Conservation (phyloP, 2,888 invertebrate species). For the Endomychus coccineus region DNA sequence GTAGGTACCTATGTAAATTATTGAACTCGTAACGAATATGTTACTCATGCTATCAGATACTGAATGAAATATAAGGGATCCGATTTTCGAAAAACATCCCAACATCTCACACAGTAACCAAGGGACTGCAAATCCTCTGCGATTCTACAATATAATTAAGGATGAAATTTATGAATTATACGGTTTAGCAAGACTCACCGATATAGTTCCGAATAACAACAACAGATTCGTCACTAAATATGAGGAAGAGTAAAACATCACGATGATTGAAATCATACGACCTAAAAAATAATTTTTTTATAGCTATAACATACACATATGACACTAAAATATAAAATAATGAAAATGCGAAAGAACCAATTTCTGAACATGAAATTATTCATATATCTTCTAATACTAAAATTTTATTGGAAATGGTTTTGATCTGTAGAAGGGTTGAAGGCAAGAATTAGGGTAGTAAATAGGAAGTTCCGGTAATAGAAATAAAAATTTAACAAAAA, state of each 20-base stretch:
- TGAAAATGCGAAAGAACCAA: too few relatives aligned
- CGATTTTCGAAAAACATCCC: background rate
- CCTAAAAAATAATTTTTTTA: too few relatives aligned
- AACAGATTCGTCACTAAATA: background rate
- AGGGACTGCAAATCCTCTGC: background rate
- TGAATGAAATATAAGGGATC: background rate
- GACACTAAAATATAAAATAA: too few relatives aligned
- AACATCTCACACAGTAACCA: background rate
- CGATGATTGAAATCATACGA: background rate
- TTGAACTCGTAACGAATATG: background rate
- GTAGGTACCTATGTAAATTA: background rate
- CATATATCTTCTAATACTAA: too few relatives aligned
- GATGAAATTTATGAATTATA: background rate
- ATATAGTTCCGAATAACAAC: background rate
- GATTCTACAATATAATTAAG: background rate
- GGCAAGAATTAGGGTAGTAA: too few relatives aligned
- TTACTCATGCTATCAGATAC: background rate
- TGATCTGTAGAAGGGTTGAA: too few relatives aligned
- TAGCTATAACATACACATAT: too few relatives aligned
- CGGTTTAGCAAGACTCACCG: background rate
- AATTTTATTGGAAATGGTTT: too few relatives aligned
- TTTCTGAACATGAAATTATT: too few relatives aligned
- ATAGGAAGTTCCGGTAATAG: too few relatives aligned
- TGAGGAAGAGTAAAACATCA: background rate
- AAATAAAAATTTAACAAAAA: too few relatives aligned